A percentile compares a stretch with the other conserved stretches of the same genome.
Conservation (phyloP, 1,140 invertebrate species). For the Plodia interpunctella region DNA sequence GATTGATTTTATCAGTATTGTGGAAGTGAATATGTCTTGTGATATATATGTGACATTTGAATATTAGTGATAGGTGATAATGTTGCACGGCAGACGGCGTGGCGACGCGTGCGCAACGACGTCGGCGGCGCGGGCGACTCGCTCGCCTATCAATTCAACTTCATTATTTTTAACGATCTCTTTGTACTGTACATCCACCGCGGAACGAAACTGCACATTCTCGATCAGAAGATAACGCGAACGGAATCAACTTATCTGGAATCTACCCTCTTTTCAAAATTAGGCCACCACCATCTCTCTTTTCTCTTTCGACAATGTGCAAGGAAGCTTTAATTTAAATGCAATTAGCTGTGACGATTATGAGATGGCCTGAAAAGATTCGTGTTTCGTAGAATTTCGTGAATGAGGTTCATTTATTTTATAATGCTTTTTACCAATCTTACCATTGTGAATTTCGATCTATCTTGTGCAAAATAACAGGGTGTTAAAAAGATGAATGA, state of each 20-base stretch:
- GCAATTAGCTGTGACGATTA: conserved; percentile 7
- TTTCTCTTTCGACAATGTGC: not conserved
- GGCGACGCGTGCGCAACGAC: conserved; percentile 33
- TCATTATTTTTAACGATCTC: conserved; percentile 35
- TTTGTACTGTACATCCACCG: conserved; percentile 24
- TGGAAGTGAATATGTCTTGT: not conserved
- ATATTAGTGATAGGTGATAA: conserved; percentile 35
- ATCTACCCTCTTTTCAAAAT: conserved; percentile 5
- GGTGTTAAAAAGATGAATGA: not conserved
- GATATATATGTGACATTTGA: not conserved
- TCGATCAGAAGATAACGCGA: conserved; percentile 20
- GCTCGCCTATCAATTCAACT: conserved; percentile 27
- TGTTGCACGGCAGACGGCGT: conserved; percentile 38
- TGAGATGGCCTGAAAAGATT: conserved; percentile 1
- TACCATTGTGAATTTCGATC: too few relatives aligned
- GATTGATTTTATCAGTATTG: conserved; percentile 4
- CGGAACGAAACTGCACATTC: conserved; percentile 22
- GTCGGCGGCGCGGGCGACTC: conserved; percentile 17
- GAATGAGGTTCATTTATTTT: not conserved
- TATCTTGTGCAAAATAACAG: too few relatives aligned
- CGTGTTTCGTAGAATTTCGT: not conserved
- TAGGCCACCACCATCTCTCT: not conserved
- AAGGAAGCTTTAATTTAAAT: conserved; percentile 2
- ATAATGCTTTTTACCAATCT: too few relatives aligned
- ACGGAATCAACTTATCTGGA: conserved; percentile 21